Percentiles rank a stretch among this genome's conserved stretches.
These are phyloP conservation scores for Brachyhypopomus gauderio DNA, from an alignment of 2,113 vertebrate species.

Conservation along the genomic window DNA sequence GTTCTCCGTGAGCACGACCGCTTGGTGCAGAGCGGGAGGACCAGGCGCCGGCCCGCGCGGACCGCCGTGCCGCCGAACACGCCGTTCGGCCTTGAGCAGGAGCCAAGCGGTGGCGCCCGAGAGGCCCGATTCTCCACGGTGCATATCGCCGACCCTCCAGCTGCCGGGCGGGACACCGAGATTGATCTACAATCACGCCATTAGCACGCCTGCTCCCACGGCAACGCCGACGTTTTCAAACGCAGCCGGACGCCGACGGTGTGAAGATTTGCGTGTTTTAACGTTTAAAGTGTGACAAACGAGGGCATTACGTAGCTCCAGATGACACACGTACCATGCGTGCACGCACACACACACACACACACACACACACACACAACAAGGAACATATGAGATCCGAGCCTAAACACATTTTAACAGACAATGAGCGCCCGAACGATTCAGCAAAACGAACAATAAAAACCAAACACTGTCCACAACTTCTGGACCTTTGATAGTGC, in stretches of 20 bases:
- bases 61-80: slow-evolving; percentile 13
- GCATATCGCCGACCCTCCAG: slow-evolving; percentile 18
- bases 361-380: not conserved
- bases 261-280: not conserved
- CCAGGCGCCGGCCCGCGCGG: slow-evolving; percentile 24
- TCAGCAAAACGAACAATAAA: too few relatives aligned
- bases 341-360: not conserved
- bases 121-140: slow-evolving; percentile 25
- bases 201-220: slow-evolving; percentile 31
- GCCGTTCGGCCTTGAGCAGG: not conserved
- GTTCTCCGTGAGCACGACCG: not conserved
- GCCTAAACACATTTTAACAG: too few relatives aligned
- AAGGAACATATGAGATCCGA: too few relatives aligned
- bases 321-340: not conserved
- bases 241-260: slow-evolving; percentile 5
- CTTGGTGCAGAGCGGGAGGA: slow-evolving; percentile 33
- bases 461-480: too few relatives aligned
- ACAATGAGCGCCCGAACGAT: too few relatives aligned
- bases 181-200: slow-evolving; percentile 21
- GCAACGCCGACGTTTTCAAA: not conserved
- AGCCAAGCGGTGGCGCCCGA: not conserved
- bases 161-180: slow-evolving; percentile 15
- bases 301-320: not conserved
- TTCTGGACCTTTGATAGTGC: too few relatives aligned
- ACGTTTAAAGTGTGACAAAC: slow-evolving; percentile 14